These are phyloP conservation scores for Chromoteleia sp. DNA, from an alignment of 2,888 invertebrate species.

Conservation along the genomic window DNA sequence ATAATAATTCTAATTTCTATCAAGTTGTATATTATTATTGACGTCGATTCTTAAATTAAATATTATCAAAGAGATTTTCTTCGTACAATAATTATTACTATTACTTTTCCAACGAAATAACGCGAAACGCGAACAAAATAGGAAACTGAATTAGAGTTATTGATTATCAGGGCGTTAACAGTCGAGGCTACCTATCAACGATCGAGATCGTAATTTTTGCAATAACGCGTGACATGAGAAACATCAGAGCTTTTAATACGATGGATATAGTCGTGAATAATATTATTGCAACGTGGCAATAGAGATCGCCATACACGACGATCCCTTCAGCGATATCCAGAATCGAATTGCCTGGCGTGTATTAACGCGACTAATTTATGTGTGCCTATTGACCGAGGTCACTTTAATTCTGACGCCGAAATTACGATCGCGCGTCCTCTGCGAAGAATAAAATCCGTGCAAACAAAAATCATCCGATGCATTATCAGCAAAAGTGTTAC, in stretches of 20 bases:
- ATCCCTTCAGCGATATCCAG: conserved; percentile 49
- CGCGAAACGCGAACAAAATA: not conserved
- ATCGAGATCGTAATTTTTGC: conserved; percentile 3
- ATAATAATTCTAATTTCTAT: too few relatives aligned
- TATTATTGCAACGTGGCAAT: conserved; percentile 37
- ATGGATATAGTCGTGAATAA: conserved; percentile 31
- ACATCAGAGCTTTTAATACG: conserved; percentile 24
- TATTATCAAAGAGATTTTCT: too few relatives aligned
- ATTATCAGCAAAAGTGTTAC: conserved; percentile 12
- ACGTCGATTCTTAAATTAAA: too few relatives aligned
- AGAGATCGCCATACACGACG: conserved; percentile 7
- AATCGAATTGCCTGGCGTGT: conserved; percentile 45
- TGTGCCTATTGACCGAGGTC: conserved; percentile 52
- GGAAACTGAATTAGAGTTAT: not conserved
- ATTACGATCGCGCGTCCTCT: conserved; percentile 20
- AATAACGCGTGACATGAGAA: conserved; percentile 19
- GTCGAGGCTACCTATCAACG: conserved; percentile 2
- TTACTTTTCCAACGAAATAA: not conserved
- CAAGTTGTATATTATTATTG: too few relatives aligned
- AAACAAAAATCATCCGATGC: conserved; percentile 22
- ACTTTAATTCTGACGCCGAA: conserved; percentile 51
- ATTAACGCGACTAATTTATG: conserved; percentile 64
- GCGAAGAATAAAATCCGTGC: conserved; percentile 2
- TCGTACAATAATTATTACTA: not conserved
- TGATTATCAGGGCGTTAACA: not conserved